A percentile compares a stretch with the other conserved stretches of the same genome.
Conservation (phyloP, 1,140 invertebrate species). For the Odontomachus brunneus region DNA sequence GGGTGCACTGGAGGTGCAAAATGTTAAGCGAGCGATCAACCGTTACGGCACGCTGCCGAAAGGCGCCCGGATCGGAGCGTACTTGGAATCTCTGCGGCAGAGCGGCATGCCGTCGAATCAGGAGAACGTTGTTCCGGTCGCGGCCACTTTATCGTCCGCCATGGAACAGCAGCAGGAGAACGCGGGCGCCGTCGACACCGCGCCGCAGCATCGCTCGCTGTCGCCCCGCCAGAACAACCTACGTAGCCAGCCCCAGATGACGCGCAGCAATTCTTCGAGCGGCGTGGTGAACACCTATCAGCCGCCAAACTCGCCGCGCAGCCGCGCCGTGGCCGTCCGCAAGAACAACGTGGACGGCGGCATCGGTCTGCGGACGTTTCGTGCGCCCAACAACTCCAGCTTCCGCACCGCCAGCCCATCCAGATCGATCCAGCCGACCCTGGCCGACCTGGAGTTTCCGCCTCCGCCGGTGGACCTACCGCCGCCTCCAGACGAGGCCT, state of each 20-base stretch:
- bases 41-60: conserved; percentile 98
- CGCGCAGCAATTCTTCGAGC: conserved; percentile 92
- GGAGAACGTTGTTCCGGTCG: conserved; percentile 79
- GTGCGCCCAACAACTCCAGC: conserved; percentile 85
- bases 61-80: conserved; percentile 97
- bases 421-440: conserved; percentile 87
- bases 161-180: conserved; percentile 71
- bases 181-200: conserved; percentile 63
- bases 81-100: conserved; percentile 95
- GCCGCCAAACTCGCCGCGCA: conserved; percentile 86
- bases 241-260: conserved; percentile 91
- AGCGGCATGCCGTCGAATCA: conserved; percentile 88
- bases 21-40: conserved; percentile 97
- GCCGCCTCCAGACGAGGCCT: conserved; percentile 89
- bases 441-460: conserved; percentile 94
- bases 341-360: conserved; percentile 81
- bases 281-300: conserved; percentile 90
- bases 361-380: conserved; percentile 86
- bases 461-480: conserved; percentile 93
- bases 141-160: conserved; percentile 74
- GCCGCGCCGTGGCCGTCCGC: conserved; percentile 84
- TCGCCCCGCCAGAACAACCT: conserved; percentile 88
- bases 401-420: conserved; percentile 87
- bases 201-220: conserved; percentile 82
- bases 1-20: conserved; percentile 97